phyloP scores from a whole-genome alignment of 2,113 vertebrate species.

The Tichodroma muraria region DNA sequence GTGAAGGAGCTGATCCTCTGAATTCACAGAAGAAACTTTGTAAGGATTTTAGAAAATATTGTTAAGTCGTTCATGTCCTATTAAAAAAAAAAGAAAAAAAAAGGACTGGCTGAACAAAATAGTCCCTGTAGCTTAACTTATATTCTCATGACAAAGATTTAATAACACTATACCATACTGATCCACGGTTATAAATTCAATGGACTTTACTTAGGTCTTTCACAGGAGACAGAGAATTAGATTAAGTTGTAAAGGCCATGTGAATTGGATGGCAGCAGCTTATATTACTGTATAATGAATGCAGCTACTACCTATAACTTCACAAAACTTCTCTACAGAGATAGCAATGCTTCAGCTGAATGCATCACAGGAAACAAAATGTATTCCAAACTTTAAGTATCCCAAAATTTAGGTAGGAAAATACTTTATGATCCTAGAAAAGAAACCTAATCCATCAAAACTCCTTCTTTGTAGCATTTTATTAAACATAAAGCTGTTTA shows the following conservation, averaged over 20 bases:
- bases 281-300: neutral
- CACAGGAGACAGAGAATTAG: neutral
- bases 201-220: neutral
- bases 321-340: neutral
- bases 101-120: neutral
- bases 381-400: neutral
- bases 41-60: neutral
- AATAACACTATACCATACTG: neutral
- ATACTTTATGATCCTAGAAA: neutral
- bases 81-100: neutral
- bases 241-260: neutral
- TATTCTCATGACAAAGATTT: neutral
- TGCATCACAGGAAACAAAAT: neutral
- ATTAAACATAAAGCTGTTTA: conserved; percentile 1
- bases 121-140: neutral
- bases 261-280: neutral
- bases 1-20: neutral
- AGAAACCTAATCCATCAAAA: neutral
- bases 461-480: neutral
- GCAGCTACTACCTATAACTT: neutral
- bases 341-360: neutral
- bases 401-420: neutral
- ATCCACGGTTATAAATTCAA: neutral
- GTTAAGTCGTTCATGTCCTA: neutral
- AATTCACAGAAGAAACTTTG: neutral